Conservation (phyloP, 2,113 vertebrate species). For the Sphaerodactylus townsendi region DNA sequence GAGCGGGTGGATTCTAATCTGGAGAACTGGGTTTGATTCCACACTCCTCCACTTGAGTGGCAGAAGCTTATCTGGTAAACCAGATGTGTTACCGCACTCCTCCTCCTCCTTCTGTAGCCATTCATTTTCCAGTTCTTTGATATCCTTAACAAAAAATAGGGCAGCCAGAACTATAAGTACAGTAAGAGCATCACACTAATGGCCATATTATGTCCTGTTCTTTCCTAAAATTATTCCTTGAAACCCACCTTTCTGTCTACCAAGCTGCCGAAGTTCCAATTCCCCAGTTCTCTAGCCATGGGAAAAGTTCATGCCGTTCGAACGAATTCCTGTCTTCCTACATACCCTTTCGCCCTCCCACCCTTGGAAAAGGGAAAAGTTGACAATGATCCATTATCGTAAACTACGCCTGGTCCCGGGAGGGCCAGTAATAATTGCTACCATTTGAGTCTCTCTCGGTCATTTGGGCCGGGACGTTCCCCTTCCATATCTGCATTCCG, state of each 20-base stretch:
- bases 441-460: conserved; percentile 48
- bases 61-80: too few relatives aligned
- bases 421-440: conserved; percentile 58
- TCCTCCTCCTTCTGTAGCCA: too few relatives aligned
- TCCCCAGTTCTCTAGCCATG: accelerated
- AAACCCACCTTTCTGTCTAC: neutral
- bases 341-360: neutral
- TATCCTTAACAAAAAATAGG: too few relatives aligned
- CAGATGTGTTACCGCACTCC: too few relatives aligned
- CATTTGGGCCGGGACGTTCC: conserved; percentile 40
- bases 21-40: too few relatives aligned
- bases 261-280: neutral
- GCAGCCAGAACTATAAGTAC: too few relatives aligned
- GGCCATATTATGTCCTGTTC: too few relatives aligned
- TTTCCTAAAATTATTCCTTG: too few relatives aligned
- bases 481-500: conserved; percentile 36
- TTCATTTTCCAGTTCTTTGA: too few relatives aligned
- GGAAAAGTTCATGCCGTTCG: conserved; percentile 3
- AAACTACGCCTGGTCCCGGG: conserved; percentile 46
- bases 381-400: conserved; percentile 36
- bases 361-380: conserved; percentile 38
- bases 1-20: too few relatives aligned
- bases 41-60: too few relatives aligned
- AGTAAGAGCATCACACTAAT: too few relatives aligned
- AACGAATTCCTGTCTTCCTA: neutral